Evolutionary conservation across 2,888 invertebrate genomes (phyloP).

Genomic region (Colostygia pectinataria): DNA sequence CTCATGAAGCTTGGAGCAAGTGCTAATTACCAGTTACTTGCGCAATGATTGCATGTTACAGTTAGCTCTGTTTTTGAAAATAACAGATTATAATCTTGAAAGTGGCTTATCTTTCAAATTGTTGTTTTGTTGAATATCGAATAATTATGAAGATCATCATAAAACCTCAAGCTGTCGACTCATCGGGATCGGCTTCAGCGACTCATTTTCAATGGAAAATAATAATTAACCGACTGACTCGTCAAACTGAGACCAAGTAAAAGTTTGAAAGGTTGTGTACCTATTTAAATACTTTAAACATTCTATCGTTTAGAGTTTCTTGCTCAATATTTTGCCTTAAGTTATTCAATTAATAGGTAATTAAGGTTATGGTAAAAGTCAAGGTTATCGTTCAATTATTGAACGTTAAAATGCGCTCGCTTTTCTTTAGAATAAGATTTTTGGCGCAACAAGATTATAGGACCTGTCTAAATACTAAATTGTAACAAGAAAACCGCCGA

Average conservation of each 20-base stretch:
- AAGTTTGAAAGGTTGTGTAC: slow-evolving; percentile 43
- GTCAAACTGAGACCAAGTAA: slow-evolving; percentile 53
- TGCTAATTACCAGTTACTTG: too few species aligned
- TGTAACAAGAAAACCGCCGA: too few species aligned
- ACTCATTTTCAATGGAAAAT: slow-evolving; percentile 73
- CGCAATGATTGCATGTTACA: too few species aligned
- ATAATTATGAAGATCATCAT: slow-evolving; percentile 35
- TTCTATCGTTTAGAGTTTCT: slow-evolving; percentile 39
- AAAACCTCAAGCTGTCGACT: slow-evolving; percentile 48
- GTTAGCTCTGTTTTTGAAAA: too few species aligned
- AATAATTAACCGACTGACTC: slow-evolving; percentile 79
- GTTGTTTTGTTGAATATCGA: background rate
- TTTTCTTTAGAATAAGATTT: too few species aligned
- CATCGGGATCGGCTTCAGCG: slow-evolving; percentile 60
- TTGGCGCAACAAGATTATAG: too few species aligned
- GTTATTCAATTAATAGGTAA: slow-evolving; percentile 26
- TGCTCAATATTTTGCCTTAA: slow-evolving; percentile 31
- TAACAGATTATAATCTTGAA: too few species aligned
- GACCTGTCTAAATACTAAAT: too few species aligned
- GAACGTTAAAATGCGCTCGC: too few species aligned
- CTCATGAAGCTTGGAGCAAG: too few species aligned
- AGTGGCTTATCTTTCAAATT: background rate
- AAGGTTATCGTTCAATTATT: too few species aligned
- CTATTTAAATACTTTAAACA: slow-evolving; percentile 39
- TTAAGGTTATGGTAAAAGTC: too few species aligned